A percentile compares a stretch with the other conserved stretches of the same genome.
These are phyloP conservation scores for Unio delphinus DNA, from an alignment of 2,888 invertebrate genomes.

Conservation along the genomic window DNA sequence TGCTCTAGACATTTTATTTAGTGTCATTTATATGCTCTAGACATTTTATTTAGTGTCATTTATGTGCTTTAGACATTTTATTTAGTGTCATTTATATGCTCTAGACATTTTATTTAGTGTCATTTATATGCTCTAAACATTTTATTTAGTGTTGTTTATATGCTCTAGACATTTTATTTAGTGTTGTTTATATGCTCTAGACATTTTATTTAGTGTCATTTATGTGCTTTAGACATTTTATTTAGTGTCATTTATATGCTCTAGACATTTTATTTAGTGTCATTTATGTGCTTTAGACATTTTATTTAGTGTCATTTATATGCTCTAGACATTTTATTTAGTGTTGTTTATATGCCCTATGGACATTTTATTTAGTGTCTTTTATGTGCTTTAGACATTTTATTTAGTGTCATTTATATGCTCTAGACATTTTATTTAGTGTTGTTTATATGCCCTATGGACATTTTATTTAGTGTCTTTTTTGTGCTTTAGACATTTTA, in stretches of 20 bases:
- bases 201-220: background rate
- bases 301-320: background rate
- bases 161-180: background rate
- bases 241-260: background rate
- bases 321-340: background rate
- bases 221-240: background rate
- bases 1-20: background rate
- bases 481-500: background rate
- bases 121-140: conserved; percentile 75
- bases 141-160: background rate
- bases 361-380: conserved; percentile 73
- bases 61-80: background rate
- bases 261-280: conserved; percentile 8
- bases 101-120: background rate
- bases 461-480: background rate
- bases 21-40: background rate
- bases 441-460: background rate
- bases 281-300: background rate
- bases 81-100: background rate
- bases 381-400: background rate
- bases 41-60: conserved; percentile 9
- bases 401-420: background rate
- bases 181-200: background rate
- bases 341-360: conserved; percentile 66
- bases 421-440: background rate